Conservation (phyloP, 2,888 invertebrate species). For the Hoplodrina ambigua region DNA sequence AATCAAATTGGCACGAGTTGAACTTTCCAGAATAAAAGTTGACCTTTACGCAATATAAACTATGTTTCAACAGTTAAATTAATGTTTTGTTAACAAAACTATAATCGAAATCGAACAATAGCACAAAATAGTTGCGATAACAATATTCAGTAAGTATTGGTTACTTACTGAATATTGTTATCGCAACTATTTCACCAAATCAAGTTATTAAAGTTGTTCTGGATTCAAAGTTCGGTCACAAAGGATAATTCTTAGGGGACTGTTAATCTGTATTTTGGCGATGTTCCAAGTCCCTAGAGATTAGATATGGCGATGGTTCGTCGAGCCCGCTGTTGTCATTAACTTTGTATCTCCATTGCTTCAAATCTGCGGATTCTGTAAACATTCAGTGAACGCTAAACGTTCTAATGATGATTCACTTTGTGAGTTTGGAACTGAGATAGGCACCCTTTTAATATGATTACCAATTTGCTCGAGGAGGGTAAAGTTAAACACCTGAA, state of each 20-base stretch:
- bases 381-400: conserved; percentile 51
- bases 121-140: conserved; percentile 56
- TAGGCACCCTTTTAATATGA: conserved; percentile 40
- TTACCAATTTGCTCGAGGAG: conserved; percentile 42
- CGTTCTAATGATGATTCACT: conserved; percentile 41
- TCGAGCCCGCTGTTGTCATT: conserved; percentile 66
- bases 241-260: conserved; percentile 76
- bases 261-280: conserved; percentile 84
- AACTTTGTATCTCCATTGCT: conserved; percentile 62
- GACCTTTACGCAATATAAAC: conserved; percentile 6
- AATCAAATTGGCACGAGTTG: background rate
- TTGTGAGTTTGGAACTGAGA: conserved; percentile 39
- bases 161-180: no score
- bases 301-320: conserved; percentile 72
- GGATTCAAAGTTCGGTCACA: conserved; percentile 67
- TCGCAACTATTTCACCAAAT: no score
- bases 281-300: conserved; percentile 76
- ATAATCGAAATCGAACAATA: conserved; percentile 52
- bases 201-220: conserved; percentile 64
- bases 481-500: conserved; percentile 16
- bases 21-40: background rate
- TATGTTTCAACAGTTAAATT: background rate
- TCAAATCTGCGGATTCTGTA: conserved; percentile 50
- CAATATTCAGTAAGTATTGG: conserved; percentile 60
- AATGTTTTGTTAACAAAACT: conserved; percentile 19